Evolutionary conservation across 1,140 invertebrate genomes (phyloP).

Genomic region (Eriosoma lanigerum): DNA sequence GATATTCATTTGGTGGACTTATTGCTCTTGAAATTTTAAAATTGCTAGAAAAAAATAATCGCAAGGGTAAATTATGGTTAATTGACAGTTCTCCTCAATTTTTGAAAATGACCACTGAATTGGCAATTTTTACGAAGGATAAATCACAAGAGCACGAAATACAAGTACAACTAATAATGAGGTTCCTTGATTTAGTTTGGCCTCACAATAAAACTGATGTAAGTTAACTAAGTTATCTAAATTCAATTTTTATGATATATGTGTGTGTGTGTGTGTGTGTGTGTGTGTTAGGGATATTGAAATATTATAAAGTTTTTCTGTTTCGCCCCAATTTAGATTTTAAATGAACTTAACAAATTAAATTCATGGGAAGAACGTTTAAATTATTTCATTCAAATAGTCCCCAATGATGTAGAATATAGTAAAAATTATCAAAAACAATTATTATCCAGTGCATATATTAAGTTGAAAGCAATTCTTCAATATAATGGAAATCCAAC

Average conservation of each 20-base stretch:
- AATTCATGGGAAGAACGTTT: conserved; percentile 59
- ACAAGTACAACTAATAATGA: conserved; percentile 54
- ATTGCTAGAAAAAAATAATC: conserved; percentile 64
- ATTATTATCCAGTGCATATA: conserved; percentile 60
- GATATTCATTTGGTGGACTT: conserved; percentile 69
- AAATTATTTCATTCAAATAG: conserved; percentile 54
- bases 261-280: too few relatives aligned
- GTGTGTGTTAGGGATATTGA: too few relatives aligned
- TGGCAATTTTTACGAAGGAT: conserved; percentile 40
- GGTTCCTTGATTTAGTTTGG: conserved; percentile 54
- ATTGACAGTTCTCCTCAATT: conserved; percentile 60
- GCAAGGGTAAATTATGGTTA: conserved; percentile 57
- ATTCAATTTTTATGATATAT: neutral
- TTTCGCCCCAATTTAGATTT: conserved; percentile 56
- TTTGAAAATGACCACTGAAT: conserved; percentile 55
- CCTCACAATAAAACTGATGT: conserved; percentile 54
- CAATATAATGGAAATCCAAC: conserved; percentile 59
- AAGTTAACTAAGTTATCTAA: conserved; percentile 23
- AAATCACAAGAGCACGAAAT: conserved; percentile 52
- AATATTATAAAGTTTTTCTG: neutral
- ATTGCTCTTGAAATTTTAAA: conserved; percentile 63
- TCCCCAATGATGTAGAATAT: conserved; percentile 53
- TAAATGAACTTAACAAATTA: conserved; percentile 58
- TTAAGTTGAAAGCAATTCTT: conserved; percentile 63
- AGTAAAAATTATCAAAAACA: conserved; percentile 54